Conservation (phyloP, 2,797 vertebrate genomes). For the Nannoperca australis region DNA sequence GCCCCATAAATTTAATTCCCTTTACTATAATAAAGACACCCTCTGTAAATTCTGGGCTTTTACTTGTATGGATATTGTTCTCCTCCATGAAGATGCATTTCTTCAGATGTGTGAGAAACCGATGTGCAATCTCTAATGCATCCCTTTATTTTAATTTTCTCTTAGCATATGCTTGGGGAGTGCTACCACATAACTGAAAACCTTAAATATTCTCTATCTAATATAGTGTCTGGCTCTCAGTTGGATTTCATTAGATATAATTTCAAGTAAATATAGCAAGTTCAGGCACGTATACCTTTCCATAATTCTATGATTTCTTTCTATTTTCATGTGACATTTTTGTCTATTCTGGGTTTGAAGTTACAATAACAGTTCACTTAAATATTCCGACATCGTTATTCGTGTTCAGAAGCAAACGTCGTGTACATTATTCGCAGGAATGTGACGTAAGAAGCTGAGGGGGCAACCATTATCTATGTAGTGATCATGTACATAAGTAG, state of each 20-base stretch:
- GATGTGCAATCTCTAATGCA: background rate
- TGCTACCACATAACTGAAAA: slow-evolving; percentile 18
- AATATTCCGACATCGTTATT: background rate
- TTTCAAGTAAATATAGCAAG: background rate
- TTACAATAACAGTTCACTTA: background rate
- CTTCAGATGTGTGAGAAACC: background rate
- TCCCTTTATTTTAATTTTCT: slow-evolving; percentile 8
- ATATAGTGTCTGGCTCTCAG: background rate
- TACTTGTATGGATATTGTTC: background rate
- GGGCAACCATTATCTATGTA: slow-evolving; percentile 95
- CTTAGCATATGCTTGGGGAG: background rate
- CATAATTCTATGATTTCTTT: background rate
- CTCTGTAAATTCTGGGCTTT: background rate
- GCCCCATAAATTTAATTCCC: background rate
- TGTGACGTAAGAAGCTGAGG: slow-evolving; percentile 80
- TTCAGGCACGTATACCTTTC: background rate
- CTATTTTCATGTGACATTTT: slow-evolving; percentile 4
- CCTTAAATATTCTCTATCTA: background rate
- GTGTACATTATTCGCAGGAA: slow-evolving; percentile 57
- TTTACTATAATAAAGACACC: background rate
- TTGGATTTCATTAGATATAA: background rate
- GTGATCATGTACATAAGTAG: slow-evolving; percentile 82
- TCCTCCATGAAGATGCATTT: background rate
- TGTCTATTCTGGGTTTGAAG: slow-evolving; percentile 3
- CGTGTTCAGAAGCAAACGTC: background rate